Evolutionary conservation across 1,140 invertebrate genomes (phyloP).

Genomic region (Pentalonia nigronervosa): DNA sequence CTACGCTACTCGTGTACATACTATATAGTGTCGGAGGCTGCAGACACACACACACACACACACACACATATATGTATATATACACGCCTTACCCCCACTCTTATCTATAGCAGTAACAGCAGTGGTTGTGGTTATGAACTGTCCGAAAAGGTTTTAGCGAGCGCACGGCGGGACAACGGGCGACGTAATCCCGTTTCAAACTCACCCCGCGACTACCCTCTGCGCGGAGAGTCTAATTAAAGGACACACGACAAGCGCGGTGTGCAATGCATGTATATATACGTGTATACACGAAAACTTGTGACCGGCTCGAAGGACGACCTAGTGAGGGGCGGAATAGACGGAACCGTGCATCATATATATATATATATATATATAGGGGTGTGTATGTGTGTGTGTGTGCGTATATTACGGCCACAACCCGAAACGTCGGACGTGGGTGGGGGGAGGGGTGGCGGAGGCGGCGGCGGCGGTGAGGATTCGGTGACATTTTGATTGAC

Average conservation of each 20-base stretch:
- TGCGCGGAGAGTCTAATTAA: constrained; percentile 46
- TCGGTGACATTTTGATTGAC: constrained; percentile 55
- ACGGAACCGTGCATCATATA: neutral
- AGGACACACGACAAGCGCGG: constrained; percentile 2
- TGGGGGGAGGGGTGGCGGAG: no score
- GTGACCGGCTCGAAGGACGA: neutral
- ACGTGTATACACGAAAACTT: neutral
- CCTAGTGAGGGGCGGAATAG: neutral
- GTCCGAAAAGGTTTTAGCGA: constrained; percentile 42
- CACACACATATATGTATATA: neutral
- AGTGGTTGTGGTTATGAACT: constrained; percentile 32
- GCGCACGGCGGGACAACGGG: neutral
- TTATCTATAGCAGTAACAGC: neutral
- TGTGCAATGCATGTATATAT: neutral
- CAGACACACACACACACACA: neutral
- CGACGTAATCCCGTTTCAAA: constrained; percentile 44
- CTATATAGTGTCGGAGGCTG: neutral
- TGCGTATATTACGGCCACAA: neutral
- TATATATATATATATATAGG: no score
- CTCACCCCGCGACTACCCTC: neutral
- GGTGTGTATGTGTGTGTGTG: no score
- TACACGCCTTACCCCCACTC: neutral
- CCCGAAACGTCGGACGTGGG: neutral
- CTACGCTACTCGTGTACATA: neutral
- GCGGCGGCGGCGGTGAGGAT: neutral